Evolutionary conservation across 2,113 vertebrate genomes (phyloP).

Genomic region (Athene cunicularia): DNA sequence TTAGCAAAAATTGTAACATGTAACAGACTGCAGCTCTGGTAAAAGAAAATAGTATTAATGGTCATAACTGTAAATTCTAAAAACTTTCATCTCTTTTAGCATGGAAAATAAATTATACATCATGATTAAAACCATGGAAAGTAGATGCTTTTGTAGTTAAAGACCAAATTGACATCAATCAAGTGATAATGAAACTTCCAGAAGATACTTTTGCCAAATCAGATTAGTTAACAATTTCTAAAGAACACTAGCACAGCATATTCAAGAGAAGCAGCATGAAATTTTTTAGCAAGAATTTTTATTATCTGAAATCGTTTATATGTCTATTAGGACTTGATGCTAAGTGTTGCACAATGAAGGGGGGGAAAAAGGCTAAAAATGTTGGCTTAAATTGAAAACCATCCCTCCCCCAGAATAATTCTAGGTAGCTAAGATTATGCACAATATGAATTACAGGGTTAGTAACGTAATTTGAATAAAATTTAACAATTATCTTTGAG

Average conservation of each 20-base stretch:
- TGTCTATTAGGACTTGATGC: background rate
- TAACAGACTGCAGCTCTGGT: background rate
- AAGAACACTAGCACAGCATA: background rate
- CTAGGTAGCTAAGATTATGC: conserved; percentile 4
- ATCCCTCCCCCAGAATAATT: conserved; percentile 31
- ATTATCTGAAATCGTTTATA: background rate
- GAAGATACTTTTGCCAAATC: background rate
- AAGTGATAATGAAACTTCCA: background rate
- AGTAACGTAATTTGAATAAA: conserved; percentile 12
- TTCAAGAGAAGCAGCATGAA: background rate
- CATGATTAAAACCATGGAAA: background rate
- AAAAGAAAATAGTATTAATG: conserved; percentile 21
- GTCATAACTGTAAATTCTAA: background rate
- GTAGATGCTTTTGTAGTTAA: background rate
- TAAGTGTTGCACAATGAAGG: background rate
- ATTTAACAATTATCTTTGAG: background rate
- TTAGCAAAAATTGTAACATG: background rate
- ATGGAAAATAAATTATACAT: background rate
- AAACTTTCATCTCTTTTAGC: background rate
- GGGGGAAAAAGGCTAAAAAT: background rate
- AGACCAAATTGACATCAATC: background rate
- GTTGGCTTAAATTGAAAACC: background rate
- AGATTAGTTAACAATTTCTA: background rate
- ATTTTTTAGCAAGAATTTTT: background rate
- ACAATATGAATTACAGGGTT: background rate